A percentile compares a stretch with the other conserved stretches of the same genome.
Evolutionary conservation across 2,113 vertebrate genomes (phyloP).

Genomic region (Pollachius pollachius): DNA sequence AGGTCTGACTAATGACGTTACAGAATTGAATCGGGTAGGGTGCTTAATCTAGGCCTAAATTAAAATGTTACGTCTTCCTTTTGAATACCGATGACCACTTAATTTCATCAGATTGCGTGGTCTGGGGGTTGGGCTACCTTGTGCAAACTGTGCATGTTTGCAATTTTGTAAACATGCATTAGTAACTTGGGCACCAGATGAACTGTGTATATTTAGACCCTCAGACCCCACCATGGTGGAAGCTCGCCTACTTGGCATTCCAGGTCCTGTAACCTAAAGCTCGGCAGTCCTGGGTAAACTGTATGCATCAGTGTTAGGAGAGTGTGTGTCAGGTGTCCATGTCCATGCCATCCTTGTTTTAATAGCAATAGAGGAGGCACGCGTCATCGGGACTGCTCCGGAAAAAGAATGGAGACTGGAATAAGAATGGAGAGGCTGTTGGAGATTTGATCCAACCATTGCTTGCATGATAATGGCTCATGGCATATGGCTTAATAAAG

Average conservation of each 20-base stretch:
- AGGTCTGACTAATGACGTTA: too few species aligned
- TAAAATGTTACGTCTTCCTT: too few species aligned
- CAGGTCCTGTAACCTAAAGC: constrained; percentile 42
- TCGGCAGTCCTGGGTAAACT: constrained; percentile 20
- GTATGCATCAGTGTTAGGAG: constrained; percentile 45
- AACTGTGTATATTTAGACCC: constrained; percentile 42
- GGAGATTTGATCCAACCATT: not conserved
- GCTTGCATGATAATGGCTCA: not conserved
- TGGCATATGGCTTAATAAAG: not conserved
- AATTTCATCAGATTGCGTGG: too few species aligned
- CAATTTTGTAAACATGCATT: too few species aligned
- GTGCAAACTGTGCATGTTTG: too few species aligned
- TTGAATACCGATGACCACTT: too few species aligned
- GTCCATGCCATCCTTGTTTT: constrained; percentile 28
- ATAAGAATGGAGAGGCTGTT: constrained; percentile 8
- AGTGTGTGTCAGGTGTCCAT: constrained; percentile 13
- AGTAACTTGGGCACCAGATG: not conserved
- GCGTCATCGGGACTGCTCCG: constrained; percentile 13
- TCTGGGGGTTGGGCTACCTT: too few species aligned
- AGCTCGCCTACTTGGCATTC: too few species aligned
- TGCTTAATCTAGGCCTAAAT: too few species aligned
- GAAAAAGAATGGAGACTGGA: constrained; percentile 16
- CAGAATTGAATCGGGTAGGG: too few species aligned
- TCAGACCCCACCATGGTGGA: too few species aligned
- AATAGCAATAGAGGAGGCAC: constrained; percentile 10